Evolutionary conservation across 1,140 invertebrate species (phyloP).

Genomic region (Chrysopa pallens): DNA sequence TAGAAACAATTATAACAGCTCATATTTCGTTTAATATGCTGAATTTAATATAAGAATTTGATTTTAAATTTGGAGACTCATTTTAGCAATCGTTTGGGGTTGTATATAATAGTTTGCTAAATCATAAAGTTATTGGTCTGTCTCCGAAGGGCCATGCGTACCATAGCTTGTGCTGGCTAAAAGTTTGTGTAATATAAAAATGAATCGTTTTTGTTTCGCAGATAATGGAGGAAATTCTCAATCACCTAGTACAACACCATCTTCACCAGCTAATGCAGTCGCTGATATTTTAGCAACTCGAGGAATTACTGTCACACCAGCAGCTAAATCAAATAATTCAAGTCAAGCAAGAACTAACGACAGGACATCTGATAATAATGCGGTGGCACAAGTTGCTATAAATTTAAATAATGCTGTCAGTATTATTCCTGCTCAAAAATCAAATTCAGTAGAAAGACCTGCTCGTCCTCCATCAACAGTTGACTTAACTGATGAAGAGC

Average conservation of each 20-base stretch:
- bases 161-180: no score
- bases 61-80: no score
- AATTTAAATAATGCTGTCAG: conserved; percentile 56
- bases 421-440: conserved; percentile 31
- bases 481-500: conserved; percentile 1
- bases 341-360: conserved; percentile 1
- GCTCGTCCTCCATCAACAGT: neutral
- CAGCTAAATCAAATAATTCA: conserved; percentile 16
- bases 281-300: conserved; percentile 53
- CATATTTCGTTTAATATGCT: no score
- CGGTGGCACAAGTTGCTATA: conserved; percentile 27
- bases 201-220: no score
- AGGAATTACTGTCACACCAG: conserved; percentile 51
- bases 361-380: conserved; percentile 11
- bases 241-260: neutral
- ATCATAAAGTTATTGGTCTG: no score
- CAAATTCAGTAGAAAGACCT: neutral
- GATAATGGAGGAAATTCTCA: neutral
- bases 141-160: no score
- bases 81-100: no score
- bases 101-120: no score
- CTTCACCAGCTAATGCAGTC: conserved; percentile 35
- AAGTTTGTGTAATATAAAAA: no score
- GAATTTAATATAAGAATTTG: no score
- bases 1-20: no score